Evolutionary conservation across 2,797 vertebrate genomes (phyloP).

Genomic region (Poecilia gillii): DNA sequence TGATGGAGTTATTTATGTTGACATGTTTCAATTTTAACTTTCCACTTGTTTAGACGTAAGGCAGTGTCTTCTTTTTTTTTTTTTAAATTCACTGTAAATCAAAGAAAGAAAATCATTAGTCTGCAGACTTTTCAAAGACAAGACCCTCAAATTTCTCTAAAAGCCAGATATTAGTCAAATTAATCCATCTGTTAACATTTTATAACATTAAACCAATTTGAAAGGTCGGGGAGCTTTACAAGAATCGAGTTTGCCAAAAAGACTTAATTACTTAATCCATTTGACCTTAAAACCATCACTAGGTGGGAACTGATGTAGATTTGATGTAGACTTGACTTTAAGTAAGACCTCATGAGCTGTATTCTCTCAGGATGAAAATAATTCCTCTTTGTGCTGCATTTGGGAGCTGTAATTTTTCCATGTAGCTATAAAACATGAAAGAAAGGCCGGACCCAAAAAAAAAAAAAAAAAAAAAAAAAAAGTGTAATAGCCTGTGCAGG

Average conservation of each 20-base stretch:
- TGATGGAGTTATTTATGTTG: neutral
- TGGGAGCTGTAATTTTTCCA: slow-evolving; percentile 6
- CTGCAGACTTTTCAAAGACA: neutral
- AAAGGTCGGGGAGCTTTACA: too few species aligned
- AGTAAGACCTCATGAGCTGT: neutral
- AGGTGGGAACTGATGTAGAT: neutral
- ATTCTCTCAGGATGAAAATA: neutral
- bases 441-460: neutral
- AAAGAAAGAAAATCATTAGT: neutral
- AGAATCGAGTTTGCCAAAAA: neutral
- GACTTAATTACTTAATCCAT: neutral
- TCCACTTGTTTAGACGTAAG: neutral
- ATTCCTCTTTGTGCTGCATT: neutral
- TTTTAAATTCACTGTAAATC: neutral
- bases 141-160: neutral
- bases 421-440: neutral
- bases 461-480: neutral
- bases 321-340: neutral
- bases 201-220: too few species aligned
- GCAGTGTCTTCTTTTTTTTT: neutral
- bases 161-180: neutral
- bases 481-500: neutral
- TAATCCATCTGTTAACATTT: neutral
- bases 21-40: neutral
- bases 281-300: neutral